phyloP scores from a whole-genome alignment of 1,140 invertebrate genomes.

The Heliconius hermathena region DNA sequence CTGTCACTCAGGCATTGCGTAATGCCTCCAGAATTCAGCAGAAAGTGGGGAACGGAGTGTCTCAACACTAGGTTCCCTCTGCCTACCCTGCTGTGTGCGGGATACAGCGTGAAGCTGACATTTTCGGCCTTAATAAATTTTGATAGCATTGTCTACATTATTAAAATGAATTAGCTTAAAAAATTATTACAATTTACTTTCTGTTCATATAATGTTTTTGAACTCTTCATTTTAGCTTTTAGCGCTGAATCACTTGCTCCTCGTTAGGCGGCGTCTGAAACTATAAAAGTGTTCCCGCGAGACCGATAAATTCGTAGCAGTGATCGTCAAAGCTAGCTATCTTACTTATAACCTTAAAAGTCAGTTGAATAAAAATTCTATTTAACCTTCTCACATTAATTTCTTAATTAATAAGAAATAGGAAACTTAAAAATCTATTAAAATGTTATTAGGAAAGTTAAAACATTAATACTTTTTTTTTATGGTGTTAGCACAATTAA shows the following conservation, averaged over 20 bases:
- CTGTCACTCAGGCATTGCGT: too few species aligned
- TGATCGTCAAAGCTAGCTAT: slow-evolving; percentile 20
- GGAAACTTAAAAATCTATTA: not conserved
- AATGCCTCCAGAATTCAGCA: too few species aligned
- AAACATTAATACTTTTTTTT: too few species aligned
- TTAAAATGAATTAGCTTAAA: not conserved
- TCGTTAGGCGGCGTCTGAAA: slow-evolving; percentile 21
- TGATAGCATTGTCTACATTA: too few species aligned
- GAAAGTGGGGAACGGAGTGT: too few species aligned
- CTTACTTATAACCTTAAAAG: slow-evolving; percentile 10
- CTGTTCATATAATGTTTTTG: slow-evolving; percentile 3
- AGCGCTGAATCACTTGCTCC: slow-evolving; percentile 19
- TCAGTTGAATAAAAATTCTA: not conserved
- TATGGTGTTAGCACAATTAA: too few species aligned
- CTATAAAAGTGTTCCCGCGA: slow-evolving; percentile 16
- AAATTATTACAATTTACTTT: not conserved
- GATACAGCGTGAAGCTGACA: too few species aligned
- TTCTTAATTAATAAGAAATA: not conserved
- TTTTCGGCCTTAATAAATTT: not conserved
- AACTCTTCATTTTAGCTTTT: slow-evolving; percentile 8
- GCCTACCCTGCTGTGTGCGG: too few species aligned
- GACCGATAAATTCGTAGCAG: slow-evolving; percentile 19
- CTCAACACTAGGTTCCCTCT: too few species aligned
- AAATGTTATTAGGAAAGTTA: too few species aligned
- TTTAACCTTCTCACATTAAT: not conserved